Conservation (phyloP, 2,888 invertebrate genomes). For the Melanophora roralis region DNA sequence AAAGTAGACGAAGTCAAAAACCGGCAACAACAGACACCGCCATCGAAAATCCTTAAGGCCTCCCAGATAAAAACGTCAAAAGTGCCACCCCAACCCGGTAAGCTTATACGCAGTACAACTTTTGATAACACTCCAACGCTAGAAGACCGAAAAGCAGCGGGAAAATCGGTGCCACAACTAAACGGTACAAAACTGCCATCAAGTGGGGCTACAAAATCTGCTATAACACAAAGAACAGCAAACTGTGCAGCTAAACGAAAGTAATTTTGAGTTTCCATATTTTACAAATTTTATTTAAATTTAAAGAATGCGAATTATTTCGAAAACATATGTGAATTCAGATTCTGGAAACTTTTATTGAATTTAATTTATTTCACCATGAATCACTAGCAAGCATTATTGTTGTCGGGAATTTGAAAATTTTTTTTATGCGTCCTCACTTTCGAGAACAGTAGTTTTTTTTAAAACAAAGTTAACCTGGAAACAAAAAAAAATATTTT, state of each 20-base stretch:
- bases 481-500: no score
- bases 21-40: conserved; percentile 45
- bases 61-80: conserved; percentile 62
- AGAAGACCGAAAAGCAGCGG: conserved; percentile 16
- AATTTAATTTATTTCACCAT: background rate
- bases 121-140: conserved; percentile 72
- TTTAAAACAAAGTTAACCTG: no score
- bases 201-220: conserved; percentile 43
- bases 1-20: conserved; percentile 73
- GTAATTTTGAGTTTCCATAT: conserved; percentile 27
- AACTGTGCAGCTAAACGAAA: conserved; percentile 33
- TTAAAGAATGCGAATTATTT: background rate
- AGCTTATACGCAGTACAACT: conserved; percentile 75
- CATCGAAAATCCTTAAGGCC: conserved; percentile 39
- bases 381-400: background rate
- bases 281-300: background rate
- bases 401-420: no score
- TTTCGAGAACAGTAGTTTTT: no score
- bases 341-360: no score
- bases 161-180: conserved; percentile 31
- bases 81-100: conserved; percentile 63
- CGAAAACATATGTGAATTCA: no score
- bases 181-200: conserved; percentile 50
- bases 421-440: no score
- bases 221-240: conserved; percentile 37